These are phyloP conservation scores for Mellivora capensis DNA, from an alignment of 2,113 vertebrate genomes.

Conservation along the genomic window DNA sequence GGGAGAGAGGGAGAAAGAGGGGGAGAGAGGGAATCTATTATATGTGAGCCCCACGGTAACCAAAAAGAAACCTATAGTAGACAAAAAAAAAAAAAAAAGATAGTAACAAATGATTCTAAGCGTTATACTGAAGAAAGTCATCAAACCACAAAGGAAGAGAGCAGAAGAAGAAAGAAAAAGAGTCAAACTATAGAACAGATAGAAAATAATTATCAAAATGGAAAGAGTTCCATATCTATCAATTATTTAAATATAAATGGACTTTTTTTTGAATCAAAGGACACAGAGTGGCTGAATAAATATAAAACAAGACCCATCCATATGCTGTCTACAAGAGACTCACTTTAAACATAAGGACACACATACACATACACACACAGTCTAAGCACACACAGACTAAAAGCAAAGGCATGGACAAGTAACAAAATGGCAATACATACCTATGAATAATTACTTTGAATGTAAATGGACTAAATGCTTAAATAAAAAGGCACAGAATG, in stretches of 20 bases:
- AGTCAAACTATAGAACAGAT: background rate
- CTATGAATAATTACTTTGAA: background rate
- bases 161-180: background rate
- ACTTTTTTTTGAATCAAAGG: too few relatives aligned
- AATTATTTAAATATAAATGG: too few relatives aligned
- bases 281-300: too few relatives aligned
- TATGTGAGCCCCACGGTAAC: background rate
- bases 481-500: background rate
- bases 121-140: background rate
- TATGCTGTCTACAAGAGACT: too few relatives aligned
- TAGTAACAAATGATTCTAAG: background rate
- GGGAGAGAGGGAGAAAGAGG: too few relatives aligned
- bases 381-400: too few relatives aligned
- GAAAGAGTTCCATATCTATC: too few relatives aligned
- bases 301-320: too few relatives aligned
- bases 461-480: background rate
- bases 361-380: too few relatives aligned
- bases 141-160: background rate
- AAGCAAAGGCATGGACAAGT: background rate
- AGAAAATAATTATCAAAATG: too few relatives aligned
- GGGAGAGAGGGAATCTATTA: background rate
- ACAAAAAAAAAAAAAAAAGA: background rate
- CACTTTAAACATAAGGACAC: too few relatives aligned
- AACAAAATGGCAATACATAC: background rate
- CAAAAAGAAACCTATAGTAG: background rate